A percentile compares a stretch with the other conserved stretches of the same genome.
phyloP scores from a whole-genome alignment of 1,140 invertebrate species.

The Nasonia longicornis region DNA sequence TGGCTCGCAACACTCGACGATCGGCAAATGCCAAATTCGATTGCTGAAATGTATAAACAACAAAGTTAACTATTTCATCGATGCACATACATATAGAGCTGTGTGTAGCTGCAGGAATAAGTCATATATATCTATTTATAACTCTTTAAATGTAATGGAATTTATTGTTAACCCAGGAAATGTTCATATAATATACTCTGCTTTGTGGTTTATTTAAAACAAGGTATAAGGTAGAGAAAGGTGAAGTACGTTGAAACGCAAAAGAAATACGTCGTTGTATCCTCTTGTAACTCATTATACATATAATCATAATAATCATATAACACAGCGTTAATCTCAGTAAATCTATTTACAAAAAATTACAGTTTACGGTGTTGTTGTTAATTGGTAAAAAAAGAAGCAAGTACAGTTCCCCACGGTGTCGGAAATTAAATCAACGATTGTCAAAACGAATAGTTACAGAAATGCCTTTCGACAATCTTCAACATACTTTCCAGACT shows the following conservation, averaged over 20 bases:
- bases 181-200: neutral
- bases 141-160: conserved; percentile 20
- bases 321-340: neutral
- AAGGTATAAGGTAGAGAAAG: neutral
- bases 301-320: neutral
- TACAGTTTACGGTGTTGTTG: neutral
- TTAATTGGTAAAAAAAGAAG: neutral
- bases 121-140: conserved; percentile 10
- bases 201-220: neutral
- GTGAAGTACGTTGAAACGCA: neutral
- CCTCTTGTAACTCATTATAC: neutral
- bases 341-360: conserved; percentile 5
- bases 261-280: conserved; percentile 1
- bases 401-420: neutral
- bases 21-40: conserved; percentile 5
- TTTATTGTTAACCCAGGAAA: conserved; percentile 8
- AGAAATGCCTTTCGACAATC: neutral
- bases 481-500: neutral
- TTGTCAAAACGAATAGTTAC: neutral
- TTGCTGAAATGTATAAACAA: neutral
- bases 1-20: neutral
- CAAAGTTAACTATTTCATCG: conserved; percentile 3
- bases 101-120: neutral
- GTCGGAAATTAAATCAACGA: neutral
- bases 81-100: neutral